These are phyloP conservation scores for Embiotoca jacksoni DNA, from an alignment of 2,113 vertebrate species.

Conservation along the genomic window DNA sequence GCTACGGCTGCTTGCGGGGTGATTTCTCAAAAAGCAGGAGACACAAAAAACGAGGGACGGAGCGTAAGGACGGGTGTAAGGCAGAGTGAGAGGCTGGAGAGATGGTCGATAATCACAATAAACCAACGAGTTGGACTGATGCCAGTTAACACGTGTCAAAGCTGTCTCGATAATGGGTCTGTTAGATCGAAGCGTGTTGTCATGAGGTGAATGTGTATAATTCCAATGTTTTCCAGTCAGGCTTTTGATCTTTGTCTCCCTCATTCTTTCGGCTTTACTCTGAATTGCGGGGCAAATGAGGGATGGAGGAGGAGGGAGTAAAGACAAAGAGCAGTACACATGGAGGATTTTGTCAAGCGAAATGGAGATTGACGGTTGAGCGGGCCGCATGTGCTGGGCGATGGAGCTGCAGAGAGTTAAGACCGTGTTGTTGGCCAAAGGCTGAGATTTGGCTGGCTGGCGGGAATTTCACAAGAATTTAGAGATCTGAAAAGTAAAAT, in stretches of 20 bases:
- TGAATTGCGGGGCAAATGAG: not conserved
- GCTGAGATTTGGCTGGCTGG: slow-evolving; percentile 29
- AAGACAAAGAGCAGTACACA: not conserved
- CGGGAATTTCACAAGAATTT: slow-evolving; percentile 43
- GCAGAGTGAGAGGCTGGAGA: not conserved
- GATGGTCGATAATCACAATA: slow-evolving; percentile 40
- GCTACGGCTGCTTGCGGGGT: slow-evolving; percentile 27
- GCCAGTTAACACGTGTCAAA: slow-evolving; percentile 7
- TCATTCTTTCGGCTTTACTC: not conserved
- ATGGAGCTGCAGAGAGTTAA: not conserved
- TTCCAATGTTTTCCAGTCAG: not conserved
- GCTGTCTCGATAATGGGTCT: not conserved
- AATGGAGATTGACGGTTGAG: not conserved
- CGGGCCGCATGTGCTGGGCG: not conserved
- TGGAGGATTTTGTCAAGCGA: slow-evolving; percentile 1
- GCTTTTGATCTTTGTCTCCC: slow-evolving; percentile 4
- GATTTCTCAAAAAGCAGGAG: slow-evolving; percentile 31
- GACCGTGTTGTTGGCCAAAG: not conserved
- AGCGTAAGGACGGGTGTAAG: not conserved
- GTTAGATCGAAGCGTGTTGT: not conserved
- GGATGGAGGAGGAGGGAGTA: not conserved
- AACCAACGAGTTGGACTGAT: slow-evolving; percentile 13
- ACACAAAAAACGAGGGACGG: not conserved
- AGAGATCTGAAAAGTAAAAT: slow-evolving; percentile 25
- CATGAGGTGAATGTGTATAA: not conserved